phyloP scores from a whole-genome alignment of 1,140 invertebrate species.

The Drosophila bifasciata region DNA sequence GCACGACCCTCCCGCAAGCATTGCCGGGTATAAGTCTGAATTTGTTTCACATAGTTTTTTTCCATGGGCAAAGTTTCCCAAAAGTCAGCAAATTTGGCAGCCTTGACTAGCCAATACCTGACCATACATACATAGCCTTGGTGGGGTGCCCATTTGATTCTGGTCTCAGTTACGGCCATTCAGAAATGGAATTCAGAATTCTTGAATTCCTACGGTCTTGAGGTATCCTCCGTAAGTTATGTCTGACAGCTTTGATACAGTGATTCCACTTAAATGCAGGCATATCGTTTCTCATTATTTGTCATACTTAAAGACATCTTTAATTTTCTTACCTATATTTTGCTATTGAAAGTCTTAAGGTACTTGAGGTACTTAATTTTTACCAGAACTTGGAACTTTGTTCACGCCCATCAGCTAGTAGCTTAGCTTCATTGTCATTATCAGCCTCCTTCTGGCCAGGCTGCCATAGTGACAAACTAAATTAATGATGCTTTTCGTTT shows the following conservation, averaged over 20 bases:
- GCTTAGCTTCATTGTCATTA: constrained; percentile 53
- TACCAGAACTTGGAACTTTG: constrained; percentile 38
- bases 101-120: constrained; percentile 4
- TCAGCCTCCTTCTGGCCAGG: constrained; percentile 36
- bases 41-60: constrained; percentile 62
- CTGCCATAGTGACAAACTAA: constrained; percentile 72
- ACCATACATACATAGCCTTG: constrained; percentile 6
- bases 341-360: not conserved
- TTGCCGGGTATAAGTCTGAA: constrained; percentile 3
- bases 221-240: constrained; percentile 65
- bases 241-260: constrained; percentile 60
- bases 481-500: constrained; percentile 74
- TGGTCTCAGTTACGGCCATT: constrained; percentile 13
- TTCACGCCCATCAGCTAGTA: constrained; percentile 73
- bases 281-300: constrained; percentile 34
- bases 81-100: constrained; percentile 24
- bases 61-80: constrained; percentile 27
- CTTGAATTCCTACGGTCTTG: constrained; percentile 55
- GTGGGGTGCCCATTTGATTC: constrained; percentile 31
- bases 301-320: constrained; percentile 33
- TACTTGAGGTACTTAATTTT: constrained; percentile 61
- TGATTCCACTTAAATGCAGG: constrained; percentile 53
- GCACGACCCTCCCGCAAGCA: not conserved
- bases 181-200: constrained; percentile 34
- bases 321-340: constrained; percentile 35